Conservation (phyloP, 2,888 invertebrate species). For the Noctuana brunneofusca region DNA sequence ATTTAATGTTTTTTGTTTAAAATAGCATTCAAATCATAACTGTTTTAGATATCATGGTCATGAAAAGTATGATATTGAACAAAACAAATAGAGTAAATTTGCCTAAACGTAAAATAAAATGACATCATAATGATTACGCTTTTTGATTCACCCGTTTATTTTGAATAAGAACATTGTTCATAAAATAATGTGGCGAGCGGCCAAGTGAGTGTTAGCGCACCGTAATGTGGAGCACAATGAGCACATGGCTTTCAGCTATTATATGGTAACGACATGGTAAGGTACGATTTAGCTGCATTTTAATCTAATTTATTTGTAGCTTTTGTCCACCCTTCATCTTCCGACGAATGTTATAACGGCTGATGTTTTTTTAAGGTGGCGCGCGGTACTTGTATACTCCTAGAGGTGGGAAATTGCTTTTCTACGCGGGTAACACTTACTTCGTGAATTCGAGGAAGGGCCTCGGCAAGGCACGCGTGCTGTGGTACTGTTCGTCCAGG, state of each 20-base stretch:
- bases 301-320: neutral
- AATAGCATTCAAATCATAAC: too few relatives aligned
- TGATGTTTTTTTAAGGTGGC: slow-evolving; percentile 49
- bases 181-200: slow-evolving; percentile 1
- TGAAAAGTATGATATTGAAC: too few relatives aligned
- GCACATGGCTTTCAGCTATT: neutral
- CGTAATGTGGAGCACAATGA: neutral
- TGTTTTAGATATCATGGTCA: too few relatives aligned
- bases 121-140: neutral
- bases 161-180: slow-evolving; percentile 6
- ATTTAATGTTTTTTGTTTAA: too few relatives aligned
- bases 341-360: slow-evolving; percentile 37
- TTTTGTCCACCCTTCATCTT: neutral
- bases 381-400: slow-evolving; percentile 57
- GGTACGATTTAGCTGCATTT: slow-evolving; percentile 8
- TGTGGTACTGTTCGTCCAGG: slow-evolving; percentile 68
- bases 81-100: neutral
- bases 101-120: neutral
- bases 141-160: slow-evolving; percentile 8
- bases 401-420: slow-evolving; percentile 58
- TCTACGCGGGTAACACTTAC: slow-evolving; percentile 63
- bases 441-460: slow-evolving; percentile 61
- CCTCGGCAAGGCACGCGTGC: slow-evolving; percentile 51
- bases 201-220: neutral
- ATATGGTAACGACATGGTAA: slow-evolving; percentile 14